Base-by-base conservation (phyloP, 2,797 vertebrate genomes). In the Amphiprion clarkii region DNA sequence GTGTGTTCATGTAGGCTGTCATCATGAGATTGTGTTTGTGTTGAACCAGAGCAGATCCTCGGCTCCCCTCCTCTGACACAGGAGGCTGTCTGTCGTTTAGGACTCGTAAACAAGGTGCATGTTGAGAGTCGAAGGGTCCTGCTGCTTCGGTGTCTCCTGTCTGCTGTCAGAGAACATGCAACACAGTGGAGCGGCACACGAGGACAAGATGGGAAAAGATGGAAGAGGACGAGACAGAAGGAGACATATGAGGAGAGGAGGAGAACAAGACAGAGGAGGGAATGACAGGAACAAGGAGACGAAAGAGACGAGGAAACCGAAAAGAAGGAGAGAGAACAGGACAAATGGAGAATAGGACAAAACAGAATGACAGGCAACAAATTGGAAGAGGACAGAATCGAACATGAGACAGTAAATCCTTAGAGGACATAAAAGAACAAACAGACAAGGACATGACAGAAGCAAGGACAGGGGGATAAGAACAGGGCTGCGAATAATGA, bases 121-220 rank as follows among this genome's bases (percentile, higher is more conserved):
- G 79, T 81, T 76, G 62, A 65, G 81, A 92, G 85, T 80, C 23
- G 59, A 78, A 70, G 83, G 87, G 86, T 92, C 89, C 89, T 85
- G 86, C 79, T 89, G 88, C 92, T 92, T 87, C 87, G 85, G 89
- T 88, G 90, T 87, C 81, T 88, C 79, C 64, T 80, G 75, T 61
- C 79, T 88, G 79, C 87, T 93, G 87, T 91, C 88, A 92, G 81
- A 81, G 46, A 82, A 79, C 74, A 74, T 8, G 52, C 57, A 46
- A 52, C 55, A 44, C 54, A 23, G 52, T 1, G 17, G 70, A 84
- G 70, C 29, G 5, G 67, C 14, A 0, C 62, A 76, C 5, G 54
- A 80, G 67, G 78, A 72, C 12, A 19, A 69, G 74, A 79, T 39
- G 33, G 74, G n/a, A 51, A 59, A 61, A 56, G 79, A 84, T 51